Evolutionary conservation across 2,113 vertebrate genomes (phyloP).

Genomic region (Eonycteris spelaea): DNA sequence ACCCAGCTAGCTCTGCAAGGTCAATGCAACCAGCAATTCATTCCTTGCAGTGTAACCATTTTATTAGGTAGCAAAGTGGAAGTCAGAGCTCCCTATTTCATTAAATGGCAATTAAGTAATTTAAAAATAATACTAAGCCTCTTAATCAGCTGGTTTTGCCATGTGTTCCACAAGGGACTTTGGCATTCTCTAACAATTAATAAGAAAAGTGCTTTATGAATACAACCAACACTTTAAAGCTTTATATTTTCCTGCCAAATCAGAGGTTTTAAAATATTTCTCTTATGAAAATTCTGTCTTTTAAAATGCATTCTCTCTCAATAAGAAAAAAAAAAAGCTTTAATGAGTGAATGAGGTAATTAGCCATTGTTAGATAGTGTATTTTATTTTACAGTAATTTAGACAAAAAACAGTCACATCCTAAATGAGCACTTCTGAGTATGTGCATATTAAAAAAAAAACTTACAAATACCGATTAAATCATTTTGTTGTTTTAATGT

Average conservation of each 20-base stretch:
- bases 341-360: conserved; percentile 53
- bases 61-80: conserved; percentile 67
- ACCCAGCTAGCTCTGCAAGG: conserved; percentile 61
- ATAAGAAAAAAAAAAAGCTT: conserved; percentile 43
- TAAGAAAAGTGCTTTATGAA: conserved; percentile 55
- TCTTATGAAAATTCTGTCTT: conserved; percentile 35
- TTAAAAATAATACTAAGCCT: conserved; percentile 74
- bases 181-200: conserved; percentile 65
- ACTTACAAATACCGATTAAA: not conserved
- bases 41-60: conserved; percentile 69
- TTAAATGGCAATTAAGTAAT: conserved; percentile 77
- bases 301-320: conserved; percentile 1
- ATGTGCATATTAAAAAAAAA: not conserved
- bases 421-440: not conserved
- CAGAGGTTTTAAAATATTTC: conserved; percentile 33
- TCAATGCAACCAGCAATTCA: conserved; percentile 65
- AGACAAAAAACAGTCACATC: not conserved
- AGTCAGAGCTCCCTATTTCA: conserved; percentile 70
- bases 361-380: not conserved
- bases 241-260: conserved; percentile 53
- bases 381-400: conserved; percentile 26
- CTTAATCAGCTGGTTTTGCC: conserved; percentile 72
- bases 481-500: not conserved
- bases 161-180: conserved; percentile 56
- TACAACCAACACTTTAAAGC: conserved; percentile 33